Evolutionary conservation across 1,140 invertebrate genomes (phyloP).

Genomic region (Drosophila miranda): DNA sequence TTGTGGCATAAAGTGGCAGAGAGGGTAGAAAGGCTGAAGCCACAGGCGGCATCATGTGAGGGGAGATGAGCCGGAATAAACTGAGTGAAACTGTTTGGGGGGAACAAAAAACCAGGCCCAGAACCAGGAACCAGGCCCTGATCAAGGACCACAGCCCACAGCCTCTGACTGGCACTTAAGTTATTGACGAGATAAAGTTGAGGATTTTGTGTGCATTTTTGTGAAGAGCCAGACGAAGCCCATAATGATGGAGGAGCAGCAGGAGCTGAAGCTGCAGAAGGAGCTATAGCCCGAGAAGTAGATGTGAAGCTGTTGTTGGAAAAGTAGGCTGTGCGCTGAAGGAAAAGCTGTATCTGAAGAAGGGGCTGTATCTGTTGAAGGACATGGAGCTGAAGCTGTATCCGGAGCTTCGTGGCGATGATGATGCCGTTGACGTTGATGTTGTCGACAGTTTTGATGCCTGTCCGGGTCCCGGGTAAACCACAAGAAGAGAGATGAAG

Average conservation of each 20-base stretch:
- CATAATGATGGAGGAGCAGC: constrained; percentile 60
- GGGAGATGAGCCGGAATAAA: constrained; percentile 15
- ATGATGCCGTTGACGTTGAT: constrained; percentile 49
- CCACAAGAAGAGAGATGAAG: constrained; percentile 49
- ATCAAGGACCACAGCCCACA: constrained; percentile 3
- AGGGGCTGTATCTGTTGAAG: constrained; percentile 17
- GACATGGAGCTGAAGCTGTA: constrained; percentile 20
- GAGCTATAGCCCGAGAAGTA: constrained; percentile 5
- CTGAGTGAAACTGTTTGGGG: constrained; percentile 19
- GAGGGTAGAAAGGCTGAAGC: constrained; percentile 12
- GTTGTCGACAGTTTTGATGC: constrained; percentile 50
- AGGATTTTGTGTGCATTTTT: constrained; percentile 80
- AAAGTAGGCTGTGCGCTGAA: constrained; percentile 10
- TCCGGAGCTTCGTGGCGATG: constrained; percentile 31
- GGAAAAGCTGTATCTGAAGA: constrained; percentile 4
- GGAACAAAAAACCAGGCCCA: not conserved
- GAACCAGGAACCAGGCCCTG: constrained; percentile 1
- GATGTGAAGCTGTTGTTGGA: constrained; percentile 2
- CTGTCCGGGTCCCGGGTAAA: constrained; percentile 17
- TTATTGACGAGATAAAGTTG: constrained; percentile 81
- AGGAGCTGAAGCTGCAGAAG: constrained; percentile 15
- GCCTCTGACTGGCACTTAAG: constrained; percentile 53
- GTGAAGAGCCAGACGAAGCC: constrained; percentile 70
- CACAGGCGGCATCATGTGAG: constrained; percentile 34
- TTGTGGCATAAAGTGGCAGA: constrained; percentile 9